phyloP scores from a whole-genome alignment of 1,140 invertebrate species.

The Scaptomyza pallida region DNA sequence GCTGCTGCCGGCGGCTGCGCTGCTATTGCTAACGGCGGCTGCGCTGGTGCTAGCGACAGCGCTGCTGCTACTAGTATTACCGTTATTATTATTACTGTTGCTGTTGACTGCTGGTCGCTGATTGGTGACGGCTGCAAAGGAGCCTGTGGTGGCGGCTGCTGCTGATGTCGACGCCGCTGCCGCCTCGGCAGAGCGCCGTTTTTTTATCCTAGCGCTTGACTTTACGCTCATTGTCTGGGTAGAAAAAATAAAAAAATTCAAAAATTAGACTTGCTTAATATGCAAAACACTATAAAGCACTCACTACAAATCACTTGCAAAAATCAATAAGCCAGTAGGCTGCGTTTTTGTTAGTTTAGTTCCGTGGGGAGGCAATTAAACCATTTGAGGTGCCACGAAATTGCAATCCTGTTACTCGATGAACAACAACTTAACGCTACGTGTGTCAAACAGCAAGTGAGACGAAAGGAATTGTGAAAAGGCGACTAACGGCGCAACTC shows the following conservation, averaged over 20 bases:
- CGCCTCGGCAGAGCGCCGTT: slow-evolving; percentile 72
- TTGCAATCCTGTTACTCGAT: slow-evolving; percentile 7
- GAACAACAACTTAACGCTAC: slow-evolving; percentile 41
- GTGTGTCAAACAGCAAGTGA: slow-evolving; percentile 56
- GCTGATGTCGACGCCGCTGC: slow-evolving; percentile 46
- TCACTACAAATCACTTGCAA: slow-evolving; percentile 20
- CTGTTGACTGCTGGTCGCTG: slow-evolving; percentile 1
- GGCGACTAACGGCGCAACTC: slow-evolving; percentile 66
- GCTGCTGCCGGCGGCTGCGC: slow-evolving; percentile 1
- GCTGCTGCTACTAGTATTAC: background rate
- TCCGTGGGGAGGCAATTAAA: slow-evolving; percentile 28
- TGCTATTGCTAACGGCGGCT: background rate
- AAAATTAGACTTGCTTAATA: slow-evolving; percentile 13
- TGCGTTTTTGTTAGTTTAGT: slow-evolving; percentile 19
- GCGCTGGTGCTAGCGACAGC: background rate
- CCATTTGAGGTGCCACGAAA: slow-evolving; percentile 29
- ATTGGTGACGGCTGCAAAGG: slow-evolving; percentile 42
- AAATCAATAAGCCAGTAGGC: slow-evolving; percentile 54
- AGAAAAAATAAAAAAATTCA: background rate
- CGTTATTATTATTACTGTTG: slow-evolving; percentile 4
- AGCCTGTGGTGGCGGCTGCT: slow-evolving; percentile 31
- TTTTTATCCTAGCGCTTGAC: slow-evolving; percentile 74
- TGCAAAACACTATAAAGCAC: slow-evolving; percentile 4
- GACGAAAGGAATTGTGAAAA: slow-evolving; percentile 46
- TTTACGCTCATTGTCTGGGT: slow-evolving; percentile 67